These are phyloP conservation scores for Chaenodraco wilsoni DNA, from an alignment of 2,797 vertebrate genomes.

Conservation along the genomic window DNA sequence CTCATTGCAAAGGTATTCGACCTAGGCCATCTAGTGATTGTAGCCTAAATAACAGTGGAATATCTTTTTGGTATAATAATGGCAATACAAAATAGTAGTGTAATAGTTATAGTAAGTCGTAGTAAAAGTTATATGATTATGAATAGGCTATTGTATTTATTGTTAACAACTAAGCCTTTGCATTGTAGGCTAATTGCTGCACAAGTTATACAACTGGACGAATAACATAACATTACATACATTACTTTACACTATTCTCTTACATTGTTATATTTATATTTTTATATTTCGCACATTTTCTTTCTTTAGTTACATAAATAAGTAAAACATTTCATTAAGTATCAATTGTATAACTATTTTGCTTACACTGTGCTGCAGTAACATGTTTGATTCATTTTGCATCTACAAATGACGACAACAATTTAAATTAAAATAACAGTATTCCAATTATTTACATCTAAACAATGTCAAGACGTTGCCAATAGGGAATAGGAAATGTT, in stretches of 20 bases:
- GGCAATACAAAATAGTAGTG: not conserved
- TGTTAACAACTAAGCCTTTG: too few relatives aligned
- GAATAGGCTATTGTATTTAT: too few relatives aligned
- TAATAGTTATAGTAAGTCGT: not conserved
- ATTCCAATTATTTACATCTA: not conserved
- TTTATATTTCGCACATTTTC: not conserved
- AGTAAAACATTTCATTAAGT: not conserved
- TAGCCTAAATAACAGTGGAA: not conserved
- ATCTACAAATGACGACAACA: not conserved
- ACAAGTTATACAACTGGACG: not conserved
- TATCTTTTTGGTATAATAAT: not conserved
- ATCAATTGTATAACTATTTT: not conserved
- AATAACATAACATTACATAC: not conserved
- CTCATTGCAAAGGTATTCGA: not conserved
- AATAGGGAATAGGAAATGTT: not conserved
- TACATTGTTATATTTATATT: not conserved
- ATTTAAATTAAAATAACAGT: not conserved
- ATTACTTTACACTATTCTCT: not conserved
- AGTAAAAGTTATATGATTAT: too few relatives aligned
- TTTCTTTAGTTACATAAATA: not conserved
- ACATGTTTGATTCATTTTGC: not conserved
- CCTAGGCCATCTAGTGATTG: slow-evolving; percentile 16
- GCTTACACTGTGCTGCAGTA: not conserved
- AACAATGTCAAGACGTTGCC: not conserved
- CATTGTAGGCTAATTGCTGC: too few relatives aligned